Conservation (phyloP, 2,113 vertebrate genomes). For the Pygoscelis adeliae region DNA sequence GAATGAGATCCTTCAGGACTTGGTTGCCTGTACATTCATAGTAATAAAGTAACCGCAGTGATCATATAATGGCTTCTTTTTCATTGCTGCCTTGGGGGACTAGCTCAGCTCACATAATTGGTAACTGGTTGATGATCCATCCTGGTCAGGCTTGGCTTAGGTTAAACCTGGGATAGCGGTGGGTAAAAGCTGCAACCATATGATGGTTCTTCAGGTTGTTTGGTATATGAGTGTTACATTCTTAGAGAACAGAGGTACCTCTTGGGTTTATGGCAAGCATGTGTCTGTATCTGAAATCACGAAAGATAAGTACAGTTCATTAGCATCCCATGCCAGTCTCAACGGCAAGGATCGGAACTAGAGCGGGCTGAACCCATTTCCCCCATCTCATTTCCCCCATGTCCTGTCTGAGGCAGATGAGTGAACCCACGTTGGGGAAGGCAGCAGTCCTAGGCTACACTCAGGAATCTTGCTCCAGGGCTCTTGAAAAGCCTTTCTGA, state of each 20-base stretch:
- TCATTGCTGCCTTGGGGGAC: background rate
- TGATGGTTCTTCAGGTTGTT: background rate
- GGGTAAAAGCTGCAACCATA: background rate
- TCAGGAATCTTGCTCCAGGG: background rate
- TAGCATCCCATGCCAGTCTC: background rate
- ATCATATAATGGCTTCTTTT: background rate
- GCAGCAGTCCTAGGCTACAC: background rate
- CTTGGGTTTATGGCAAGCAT: background rate
- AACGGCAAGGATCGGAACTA: background rate
- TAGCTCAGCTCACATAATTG: background rate
- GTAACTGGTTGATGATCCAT: background rate
- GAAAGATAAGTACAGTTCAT: background rate
- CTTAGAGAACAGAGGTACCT: background rate
- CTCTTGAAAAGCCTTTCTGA: background rate
- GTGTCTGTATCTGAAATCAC: background rate
- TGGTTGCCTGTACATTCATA: background rate
- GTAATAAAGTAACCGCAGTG: background rate
- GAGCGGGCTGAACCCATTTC: background rate
- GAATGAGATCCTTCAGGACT: constrained; percentile 2
- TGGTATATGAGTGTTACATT: background rate
- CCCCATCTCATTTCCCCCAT: background rate
- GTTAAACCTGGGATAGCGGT: background rate
- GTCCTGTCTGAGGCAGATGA: background rate
- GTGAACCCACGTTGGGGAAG: fast-evolving
- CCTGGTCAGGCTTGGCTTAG: background rate